These are phyloP conservation scores for Lochmaea crataegi DNA, from an alignment of 2,888 invertebrate genomes.

Conservation along the genomic window DNA sequence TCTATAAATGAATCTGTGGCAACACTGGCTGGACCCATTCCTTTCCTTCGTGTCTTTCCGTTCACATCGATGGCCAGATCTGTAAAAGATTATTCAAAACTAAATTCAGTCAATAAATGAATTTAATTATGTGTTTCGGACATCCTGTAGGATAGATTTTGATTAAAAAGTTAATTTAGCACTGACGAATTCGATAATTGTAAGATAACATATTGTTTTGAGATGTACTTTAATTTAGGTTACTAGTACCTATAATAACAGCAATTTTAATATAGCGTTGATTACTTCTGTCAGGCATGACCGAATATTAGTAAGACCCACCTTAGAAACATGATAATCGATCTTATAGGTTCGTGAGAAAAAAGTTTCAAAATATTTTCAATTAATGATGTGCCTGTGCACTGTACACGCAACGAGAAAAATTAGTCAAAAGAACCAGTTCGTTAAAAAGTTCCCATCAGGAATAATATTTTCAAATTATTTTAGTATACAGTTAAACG, in stretches of 20 bases:
- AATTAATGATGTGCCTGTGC: background rate
- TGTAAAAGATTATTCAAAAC: no score
- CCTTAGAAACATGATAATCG: slow-evolving; percentile 26
- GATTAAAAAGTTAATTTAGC: background rate
- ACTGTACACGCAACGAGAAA: background rate
- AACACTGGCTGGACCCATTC: no score
- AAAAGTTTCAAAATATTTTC: slow-evolving; percentile 13
- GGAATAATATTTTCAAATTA: background rate
- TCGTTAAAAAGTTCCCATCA: background rate
- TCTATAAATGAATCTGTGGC: no score
- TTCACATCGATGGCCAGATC: no score
- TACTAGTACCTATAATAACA: slow-evolving; percentile 24
- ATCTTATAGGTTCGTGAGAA: slow-evolving; percentile 22
- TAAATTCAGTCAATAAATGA: no score
- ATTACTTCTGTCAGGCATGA: slow-evolving; percentile 24
- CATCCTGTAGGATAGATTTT: background rate
- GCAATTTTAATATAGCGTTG: slow-evolving; percentile 29
- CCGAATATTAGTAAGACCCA: slow-evolving; percentile 20
- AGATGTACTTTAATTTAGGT: slow-evolving; percentile 18
- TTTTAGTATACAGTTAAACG: background rate
- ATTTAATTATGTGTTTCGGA: no score
- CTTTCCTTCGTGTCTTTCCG: no score
- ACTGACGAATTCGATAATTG: background rate
- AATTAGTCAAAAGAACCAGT: background rate
- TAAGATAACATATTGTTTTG: slow-evolving; percentile 16